Conservation (phyloP, 2,888 invertebrate genomes). For the Xestia xanthographa region DNA sequence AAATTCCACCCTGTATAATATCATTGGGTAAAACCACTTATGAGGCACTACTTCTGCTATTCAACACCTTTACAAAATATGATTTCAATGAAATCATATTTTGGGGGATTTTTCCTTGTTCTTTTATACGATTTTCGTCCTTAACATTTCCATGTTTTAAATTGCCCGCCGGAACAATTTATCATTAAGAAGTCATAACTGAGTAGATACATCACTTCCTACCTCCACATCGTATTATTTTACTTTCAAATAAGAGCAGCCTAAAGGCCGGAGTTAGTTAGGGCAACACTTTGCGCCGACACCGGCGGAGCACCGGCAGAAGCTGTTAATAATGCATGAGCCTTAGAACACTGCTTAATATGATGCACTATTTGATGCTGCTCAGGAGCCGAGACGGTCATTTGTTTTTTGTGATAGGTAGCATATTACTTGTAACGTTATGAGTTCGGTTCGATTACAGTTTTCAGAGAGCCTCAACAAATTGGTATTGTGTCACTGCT, state of each 20-base stretch:
- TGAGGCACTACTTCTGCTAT: not conserved
- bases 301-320: not conserved
- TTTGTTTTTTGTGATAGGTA: constrained; percentile 13
- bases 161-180: not conserved
- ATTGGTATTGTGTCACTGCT: not conserved
- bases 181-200: not conserved
- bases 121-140: not conserved
- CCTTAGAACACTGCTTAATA: constrained; percentile 2
- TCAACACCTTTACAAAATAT: too few relatives aligned
- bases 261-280: not conserved
- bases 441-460: not conserved
- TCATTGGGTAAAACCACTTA: not conserved
- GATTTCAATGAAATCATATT: too few relatives aligned
- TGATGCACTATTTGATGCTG: constrained; percentile 9
- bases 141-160: not conserved
- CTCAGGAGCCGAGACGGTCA: not conserved
- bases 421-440: not conserved
- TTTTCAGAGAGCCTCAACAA: not conserved
- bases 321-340: constrained; percentile 39
- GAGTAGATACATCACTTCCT: not conserved
- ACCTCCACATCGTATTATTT: not conserved
- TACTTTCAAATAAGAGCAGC: not conserved
- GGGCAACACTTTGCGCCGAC: not conserved
- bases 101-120: not conserved
- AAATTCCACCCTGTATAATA: too few relatives aligned